Conservation (phyloP, 2,113 vertebrate genomes). For the Cervus canadensis region DNA sequence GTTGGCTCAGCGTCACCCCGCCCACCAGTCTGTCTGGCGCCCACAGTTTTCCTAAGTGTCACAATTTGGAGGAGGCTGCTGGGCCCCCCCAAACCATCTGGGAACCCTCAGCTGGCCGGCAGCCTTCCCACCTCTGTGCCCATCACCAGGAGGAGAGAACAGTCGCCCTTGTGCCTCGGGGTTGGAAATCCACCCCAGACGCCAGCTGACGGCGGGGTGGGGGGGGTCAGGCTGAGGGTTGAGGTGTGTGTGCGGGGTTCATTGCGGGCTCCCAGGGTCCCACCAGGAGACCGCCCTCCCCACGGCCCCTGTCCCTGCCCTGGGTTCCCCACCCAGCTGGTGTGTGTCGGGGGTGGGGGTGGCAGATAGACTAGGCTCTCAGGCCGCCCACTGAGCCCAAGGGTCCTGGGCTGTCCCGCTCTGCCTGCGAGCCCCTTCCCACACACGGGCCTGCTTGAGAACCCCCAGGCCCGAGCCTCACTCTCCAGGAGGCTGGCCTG, state of each 20-base stretch:
- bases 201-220: fast-evolving
- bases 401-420: fast-evolving
- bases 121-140: neutral
- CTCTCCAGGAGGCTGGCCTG: fast-evolving
- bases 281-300: fast-evolving
- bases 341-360: fast-evolving
- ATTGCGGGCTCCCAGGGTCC: fast-evolving
- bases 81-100: neutral
- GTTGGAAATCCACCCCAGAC: neutral
- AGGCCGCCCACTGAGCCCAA: neutral
- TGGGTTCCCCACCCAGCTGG: fast-evolving
- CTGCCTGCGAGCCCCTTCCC: neutral
- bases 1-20: fast-evolving
- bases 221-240: fast-evolving
- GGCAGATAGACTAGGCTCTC: neutral
- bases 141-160: fast-evolving
- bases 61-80: neutral
- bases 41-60: no score
- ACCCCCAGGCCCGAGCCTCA: no score
- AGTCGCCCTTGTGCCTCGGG: neutral
- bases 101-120: neutral
- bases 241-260: fast-evolving
- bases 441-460: fast-evolving
- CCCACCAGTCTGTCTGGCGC: fast-evolving
- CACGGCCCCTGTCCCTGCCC: fast-evolving